phyloP scores from a whole-genome alignment of 2,888 invertebrate species.

The Eupithecia subumbrata region DNA sequence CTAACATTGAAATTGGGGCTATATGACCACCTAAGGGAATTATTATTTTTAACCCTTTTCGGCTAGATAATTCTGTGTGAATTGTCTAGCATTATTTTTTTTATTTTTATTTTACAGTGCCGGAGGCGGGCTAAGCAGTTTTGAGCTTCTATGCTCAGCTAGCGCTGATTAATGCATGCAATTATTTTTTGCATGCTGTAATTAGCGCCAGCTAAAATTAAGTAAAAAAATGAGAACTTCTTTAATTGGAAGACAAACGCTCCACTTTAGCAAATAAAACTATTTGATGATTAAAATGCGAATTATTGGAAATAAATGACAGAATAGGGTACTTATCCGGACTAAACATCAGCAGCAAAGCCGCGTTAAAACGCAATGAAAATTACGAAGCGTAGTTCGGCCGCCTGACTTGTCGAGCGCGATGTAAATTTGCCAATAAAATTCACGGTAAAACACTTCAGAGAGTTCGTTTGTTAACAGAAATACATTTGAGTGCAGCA shows the following conservation, averaged over 20 bases:
- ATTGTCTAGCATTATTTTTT: no score
- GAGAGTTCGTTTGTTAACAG: not conserved
- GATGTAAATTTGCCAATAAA: conserved; percentile 37
- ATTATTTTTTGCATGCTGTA: no score
- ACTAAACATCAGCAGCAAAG: conserved; percentile 7
- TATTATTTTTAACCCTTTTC: no score
- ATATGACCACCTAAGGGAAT: no score
- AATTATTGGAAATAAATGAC: not conserved
- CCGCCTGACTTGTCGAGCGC: conserved; percentile 49
- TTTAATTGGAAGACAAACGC: no score
- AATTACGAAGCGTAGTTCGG: conserved; percentile 54
- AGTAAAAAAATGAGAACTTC: not conserved
- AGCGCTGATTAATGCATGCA: no score
- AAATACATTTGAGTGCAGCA: not conserved
- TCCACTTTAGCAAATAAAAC: no score
- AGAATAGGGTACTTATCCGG: not conserved
- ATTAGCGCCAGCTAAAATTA: not conserved
- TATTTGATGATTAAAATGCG: not conserved
- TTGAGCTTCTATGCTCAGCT: no score
- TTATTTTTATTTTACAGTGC: no score
- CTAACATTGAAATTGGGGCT: no score
- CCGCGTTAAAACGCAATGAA: conserved; percentile 74
- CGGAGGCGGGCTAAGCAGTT: no score
- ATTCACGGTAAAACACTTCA: not conserved
- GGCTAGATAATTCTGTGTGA: no score